These are phyloP conservation scores for Morone saxatilis DNA, from an alignment of 2,113 vertebrate species.

Conservation along the genomic window DNA sequence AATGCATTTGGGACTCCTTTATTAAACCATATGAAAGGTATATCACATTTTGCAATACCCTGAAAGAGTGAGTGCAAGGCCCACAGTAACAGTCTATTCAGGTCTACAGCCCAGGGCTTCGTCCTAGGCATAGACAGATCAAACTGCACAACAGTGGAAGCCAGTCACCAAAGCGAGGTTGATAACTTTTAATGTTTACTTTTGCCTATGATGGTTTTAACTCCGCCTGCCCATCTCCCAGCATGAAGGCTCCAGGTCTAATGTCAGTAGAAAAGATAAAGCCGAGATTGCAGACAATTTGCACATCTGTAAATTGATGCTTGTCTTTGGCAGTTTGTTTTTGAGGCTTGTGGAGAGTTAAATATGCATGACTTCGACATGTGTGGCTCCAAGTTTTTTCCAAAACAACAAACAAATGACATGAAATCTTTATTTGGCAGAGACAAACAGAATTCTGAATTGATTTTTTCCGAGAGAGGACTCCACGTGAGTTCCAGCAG, in stretches of 20 bases:
- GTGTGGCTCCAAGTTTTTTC: slow-evolving; percentile 57
- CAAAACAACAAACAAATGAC: slow-evolving; percentile 76
- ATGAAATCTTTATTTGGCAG: slow-evolving; percentile 80
- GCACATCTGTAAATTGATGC: slow-evolving; percentile 69
- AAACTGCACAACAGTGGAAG: slow-evolving; percentile 65
- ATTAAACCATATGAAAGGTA: slow-evolving; percentile 66
- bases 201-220: slow-evolving; percentile 67
- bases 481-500: slow-evolving; percentile 61
- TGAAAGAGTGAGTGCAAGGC: slow-evolving; percentile 68
- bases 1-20: slow-evolving; percentile 62
- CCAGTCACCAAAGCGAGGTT: slow-evolving; percentile 52
- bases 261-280: slow-evolving; percentile 47
- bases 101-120: slow-evolving; percentile 68
- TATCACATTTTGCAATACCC: slow-evolving; percentile 68
- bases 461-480: slow-evolving; percentile 58
- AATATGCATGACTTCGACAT: slow-evolving; percentile 78
- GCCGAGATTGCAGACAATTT: slow-evolving; percentile 59
- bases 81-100: slow-evolving; percentile 53
- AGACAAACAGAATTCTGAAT: slow-evolving; percentile 76
- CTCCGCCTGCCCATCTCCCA: slow-evolving; percentile 54
- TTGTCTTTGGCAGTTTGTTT: slow-evolving; percentile 70
- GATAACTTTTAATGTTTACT: slow-evolving; percentile 74
- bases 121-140: slow-evolving; percentile 71
- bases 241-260: slow-evolving; percentile 50
- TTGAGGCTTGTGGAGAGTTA: slow-evolving; percentile 72